Percentiles rank a stretch among this genome's conserved stretches.
phyloP scores from a whole-genome alignment of 1,140 invertebrate genomes.

The Sitodiplosis mosellana region DNA sequence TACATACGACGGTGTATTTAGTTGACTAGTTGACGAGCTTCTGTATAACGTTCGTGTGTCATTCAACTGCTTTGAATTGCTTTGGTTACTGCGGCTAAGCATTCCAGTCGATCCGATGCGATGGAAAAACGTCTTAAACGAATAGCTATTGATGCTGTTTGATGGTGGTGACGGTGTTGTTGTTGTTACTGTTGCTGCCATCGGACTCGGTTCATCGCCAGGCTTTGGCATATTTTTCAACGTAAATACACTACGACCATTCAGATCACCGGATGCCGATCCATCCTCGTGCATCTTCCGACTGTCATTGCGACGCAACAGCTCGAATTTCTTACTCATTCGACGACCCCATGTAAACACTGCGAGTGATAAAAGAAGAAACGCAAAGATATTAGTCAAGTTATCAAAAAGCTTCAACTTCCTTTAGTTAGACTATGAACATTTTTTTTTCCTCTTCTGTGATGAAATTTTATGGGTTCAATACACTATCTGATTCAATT shows the following conservation, averaged over 20 bases:
- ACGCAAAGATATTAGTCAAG: too few species aligned
- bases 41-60: slow-evolving; percentile 39
- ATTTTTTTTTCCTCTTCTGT: too few species aligned
- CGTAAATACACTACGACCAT: slow-evolving; percentile 7
- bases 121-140: slow-evolving; percentile 52
- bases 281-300: slow-evolving; percentile 29
- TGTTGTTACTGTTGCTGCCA: slow-evolving; percentile 43
- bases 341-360: slow-evolving; percentile 60
- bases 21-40: slow-evolving; percentile 55
- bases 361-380: slow-evolving; percentile 23
- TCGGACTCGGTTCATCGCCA: slow-evolving; percentile 17
- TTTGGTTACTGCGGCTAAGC: slow-evolving; percentile 35
- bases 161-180: not conserved
- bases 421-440: too few species aligned
- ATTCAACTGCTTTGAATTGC: slow-evolving; percentile 23
- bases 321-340: slow-evolving; percentile 61
- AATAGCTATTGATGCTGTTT: slow-evolving; percentile 10
- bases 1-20: slow-evolving; percentile 47
- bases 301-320: slow-evolving; percentile 41
- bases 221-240: slow-evolving; percentile 22
- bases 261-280: slow-evolving; percentile 7
- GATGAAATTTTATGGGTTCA: too few species aligned
- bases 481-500: too few species aligned
- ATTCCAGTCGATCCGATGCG: slow-evolving; percentile 57
- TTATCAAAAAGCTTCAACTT: too few species aligned